These are phyloP conservation scores for Podiceps cristatus DNA, from an alignment of 2,113 vertebrate species.

Conservation along the genomic window DNA sequence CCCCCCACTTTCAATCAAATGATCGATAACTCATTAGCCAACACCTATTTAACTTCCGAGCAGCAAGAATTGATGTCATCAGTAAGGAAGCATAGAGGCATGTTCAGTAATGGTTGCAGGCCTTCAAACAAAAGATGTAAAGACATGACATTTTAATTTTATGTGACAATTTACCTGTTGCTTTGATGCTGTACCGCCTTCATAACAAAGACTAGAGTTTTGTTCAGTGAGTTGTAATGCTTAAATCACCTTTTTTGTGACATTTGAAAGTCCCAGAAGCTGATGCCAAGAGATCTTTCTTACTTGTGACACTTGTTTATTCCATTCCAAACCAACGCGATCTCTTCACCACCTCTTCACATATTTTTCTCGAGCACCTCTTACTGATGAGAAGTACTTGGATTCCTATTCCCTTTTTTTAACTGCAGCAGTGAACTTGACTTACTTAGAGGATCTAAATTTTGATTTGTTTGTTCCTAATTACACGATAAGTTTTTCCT, in stretches of 20 bases:
- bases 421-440: background rate
- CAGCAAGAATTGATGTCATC: background rate
- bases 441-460: background rate
- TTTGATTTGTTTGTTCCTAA: background rate
- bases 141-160: background rate
- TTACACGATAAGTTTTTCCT: background rate
- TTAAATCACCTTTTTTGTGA: background rate
- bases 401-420: background rate
- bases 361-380: background rate
- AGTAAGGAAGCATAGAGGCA: background rate
- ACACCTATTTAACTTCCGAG: background rate
- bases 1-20: background rate
- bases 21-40: background rate
- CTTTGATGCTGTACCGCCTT: background rate
- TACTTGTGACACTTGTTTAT: background rate
- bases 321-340: background rate
- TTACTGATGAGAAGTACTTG: background rate
- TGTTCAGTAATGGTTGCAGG: background rate
- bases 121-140: background rate
- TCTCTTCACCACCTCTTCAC: background rate
- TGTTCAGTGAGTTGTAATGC: no score
- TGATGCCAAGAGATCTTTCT: no score
- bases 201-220: background rate
- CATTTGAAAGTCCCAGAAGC: background rate
- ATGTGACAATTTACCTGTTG: background rate